Percentiles rank a stretch among this genome's conserved stretches.
Evolutionary conservation across 2,888 invertebrate genomes (phyloP).

Genomic region (Cacoxenus indagator): DNA sequence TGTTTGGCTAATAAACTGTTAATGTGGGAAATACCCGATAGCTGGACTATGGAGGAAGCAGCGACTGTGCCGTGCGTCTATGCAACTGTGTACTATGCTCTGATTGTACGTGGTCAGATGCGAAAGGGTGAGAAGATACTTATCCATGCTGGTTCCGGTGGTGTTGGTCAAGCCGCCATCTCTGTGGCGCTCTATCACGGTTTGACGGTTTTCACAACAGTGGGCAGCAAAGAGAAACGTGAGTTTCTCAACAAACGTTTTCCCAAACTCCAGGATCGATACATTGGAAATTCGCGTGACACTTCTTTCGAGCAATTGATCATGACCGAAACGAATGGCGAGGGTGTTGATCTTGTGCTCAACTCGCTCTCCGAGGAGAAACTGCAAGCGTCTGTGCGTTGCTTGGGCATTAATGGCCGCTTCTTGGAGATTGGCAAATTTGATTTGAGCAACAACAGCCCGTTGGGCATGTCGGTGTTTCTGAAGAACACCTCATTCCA

Average conservation of each 20-base stretch:
- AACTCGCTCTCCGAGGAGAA: slow-evolving; percentile 97
- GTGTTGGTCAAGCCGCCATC: slow-evolving; percentile 97
- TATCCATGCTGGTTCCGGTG: slow-evolving; percentile 95
- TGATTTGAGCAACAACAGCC: slow-evolving; percentile 88
- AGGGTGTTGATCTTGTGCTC: slow-evolving; percentile 94
- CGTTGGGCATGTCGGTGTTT: slow-evolving; percentile 91
- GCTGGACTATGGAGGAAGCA: slow-evolving; percentile 92
- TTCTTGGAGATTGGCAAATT: slow-evolving; percentile 99
- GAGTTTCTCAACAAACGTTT: slow-evolving; percentile 89
- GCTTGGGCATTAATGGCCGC: slow-evolving; percentile 91
- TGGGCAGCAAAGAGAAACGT: slow-evolving; percentile 88
- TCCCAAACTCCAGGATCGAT: slow-evolving; percentile 82
- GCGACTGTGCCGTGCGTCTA: slow-evolving; percentile 95
- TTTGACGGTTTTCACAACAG: slow-evolving; percentile 92
- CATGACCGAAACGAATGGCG: slow-evolving; percentile 85
- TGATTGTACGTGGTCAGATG: slow-evolving; percentile 90
- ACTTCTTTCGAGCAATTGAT: slow-evolving; percentile 92
- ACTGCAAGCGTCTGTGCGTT: slow-evolving; percentile 92
- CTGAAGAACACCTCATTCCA: slow-evolving; percentile 99
- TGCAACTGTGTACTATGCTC: slow-evolving; percentile 91
- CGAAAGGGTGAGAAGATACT: slow-evolving; percentile 86
- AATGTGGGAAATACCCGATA: slow-evolving; percentile 88
- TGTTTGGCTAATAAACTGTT: slow-evolving; percentile 87
- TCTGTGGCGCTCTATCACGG: slow-evolving; percentile 91
- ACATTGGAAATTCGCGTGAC: slow-evolving; percentile 94